Conservation (phyloP, 2,888 invertebrate genomes). For the Perithous albicinctus region DNA sequence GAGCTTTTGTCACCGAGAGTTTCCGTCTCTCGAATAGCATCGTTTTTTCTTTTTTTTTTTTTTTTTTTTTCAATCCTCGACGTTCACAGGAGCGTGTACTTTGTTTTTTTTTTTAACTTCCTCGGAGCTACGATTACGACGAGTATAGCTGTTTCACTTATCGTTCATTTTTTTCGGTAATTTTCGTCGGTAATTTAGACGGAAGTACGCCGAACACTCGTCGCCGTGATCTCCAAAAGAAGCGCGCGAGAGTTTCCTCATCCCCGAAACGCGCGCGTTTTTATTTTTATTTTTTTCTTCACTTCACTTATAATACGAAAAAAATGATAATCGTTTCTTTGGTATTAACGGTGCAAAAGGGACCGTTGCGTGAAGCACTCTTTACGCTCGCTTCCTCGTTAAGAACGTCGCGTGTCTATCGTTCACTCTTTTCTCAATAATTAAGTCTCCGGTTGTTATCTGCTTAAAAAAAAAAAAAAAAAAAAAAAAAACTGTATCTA, state of each 20-base stretch:
- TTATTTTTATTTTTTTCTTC: too few relatives aligned
- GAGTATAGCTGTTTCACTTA: conserved; percentile 25
- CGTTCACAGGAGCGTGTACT: conserved; percentile 30
- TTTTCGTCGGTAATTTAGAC: not conserved
- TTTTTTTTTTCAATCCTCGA: conserved; percentile 16
- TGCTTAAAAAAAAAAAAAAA: conserved; percentile 64
- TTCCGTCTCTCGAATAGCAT: not conserved
- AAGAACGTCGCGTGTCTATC: conserved; percentile 63
- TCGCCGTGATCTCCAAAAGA: conserved; percentile 18
- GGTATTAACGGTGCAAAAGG: conserved; percentile 80
- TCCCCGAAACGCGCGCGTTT: conserved; percentile 7
- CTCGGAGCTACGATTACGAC: conserved; percentile 27
- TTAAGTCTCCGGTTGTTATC: conserved; percentile 65
- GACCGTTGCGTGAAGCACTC: conserved; percentile 69
- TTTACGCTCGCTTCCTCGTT: conserved; percentile 70
- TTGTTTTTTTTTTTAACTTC: conserved; percentile 4
- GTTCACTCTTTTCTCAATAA: conserved; percentile 66
- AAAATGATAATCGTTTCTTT: conserved; percentile 82
- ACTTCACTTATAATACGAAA: conserved; percentile 80
- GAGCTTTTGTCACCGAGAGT: conserved; percentile 26
- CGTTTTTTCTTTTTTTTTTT: too few relatives aligned
- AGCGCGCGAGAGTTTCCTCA: too few relatives aligned
- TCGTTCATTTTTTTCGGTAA: conserved; percentile 2
- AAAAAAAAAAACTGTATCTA: conserved; percentile 48
- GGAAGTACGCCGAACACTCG: conserved; percentile 9